phyloP scores from a whole-genome alignment of 2,888 invertebrate genomes.

The Allacma fusca region DNA sequence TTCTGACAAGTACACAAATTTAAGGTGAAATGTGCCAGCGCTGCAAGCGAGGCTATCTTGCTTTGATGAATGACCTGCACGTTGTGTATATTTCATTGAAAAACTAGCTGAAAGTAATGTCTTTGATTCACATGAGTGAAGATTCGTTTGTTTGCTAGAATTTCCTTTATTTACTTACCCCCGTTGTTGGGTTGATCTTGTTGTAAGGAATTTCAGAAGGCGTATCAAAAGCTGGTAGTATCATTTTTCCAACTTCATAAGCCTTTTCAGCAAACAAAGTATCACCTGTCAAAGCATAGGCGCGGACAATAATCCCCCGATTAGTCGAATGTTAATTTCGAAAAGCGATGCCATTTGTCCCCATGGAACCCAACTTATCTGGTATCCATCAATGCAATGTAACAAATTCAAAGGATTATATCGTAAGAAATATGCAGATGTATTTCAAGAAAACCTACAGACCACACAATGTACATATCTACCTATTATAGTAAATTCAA shows the following conservation, averaged over 20 bases:
- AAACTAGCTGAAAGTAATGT: too few relatives aligned
- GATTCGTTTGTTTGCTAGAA: too few relatives aligned
- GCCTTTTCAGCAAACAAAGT: slow-evolving; percentile 92
- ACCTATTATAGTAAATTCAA: too few relatives aligned
- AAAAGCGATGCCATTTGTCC: slow-evolving; percentile 81
- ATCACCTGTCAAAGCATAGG: slow-evolving; percentile 96
- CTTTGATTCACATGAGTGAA: too few relatives aligned
- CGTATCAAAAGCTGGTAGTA: slow-evolving; percentile 88
- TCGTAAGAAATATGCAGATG: too few relatives aligned
- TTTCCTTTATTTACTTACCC: too few relatives aligned
- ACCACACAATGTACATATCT: too few relatives aligned
- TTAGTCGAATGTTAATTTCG: slow-evolving; percentile 96
- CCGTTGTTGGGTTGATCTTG: slow-evolving; percentile 74
- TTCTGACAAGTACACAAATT: slow-evolving; percentile 94
- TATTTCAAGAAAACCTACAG: too few relatives aligned
- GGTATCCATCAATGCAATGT: too few relatives aligned
- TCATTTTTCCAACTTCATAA: slow-evolving; percentile 78
- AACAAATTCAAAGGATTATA: too few relatives aligned
- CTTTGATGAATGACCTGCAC: too few relatives aligned
- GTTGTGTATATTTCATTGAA: too few relatives aligned
- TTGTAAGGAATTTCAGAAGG: slow-evolving; percentile 91
- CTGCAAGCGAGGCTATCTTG: slow-evolving; percentile 64
- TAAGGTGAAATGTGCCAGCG: slow-evolving; percentile 97
- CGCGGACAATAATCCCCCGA: slow-evolving; percentile 93
- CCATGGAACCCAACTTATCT: slow-evolving; percentile 9